phyloP scores from a whole-genome alignment of 2,888 invertebrate genomes.

The Apeira syringaria region DNA sequence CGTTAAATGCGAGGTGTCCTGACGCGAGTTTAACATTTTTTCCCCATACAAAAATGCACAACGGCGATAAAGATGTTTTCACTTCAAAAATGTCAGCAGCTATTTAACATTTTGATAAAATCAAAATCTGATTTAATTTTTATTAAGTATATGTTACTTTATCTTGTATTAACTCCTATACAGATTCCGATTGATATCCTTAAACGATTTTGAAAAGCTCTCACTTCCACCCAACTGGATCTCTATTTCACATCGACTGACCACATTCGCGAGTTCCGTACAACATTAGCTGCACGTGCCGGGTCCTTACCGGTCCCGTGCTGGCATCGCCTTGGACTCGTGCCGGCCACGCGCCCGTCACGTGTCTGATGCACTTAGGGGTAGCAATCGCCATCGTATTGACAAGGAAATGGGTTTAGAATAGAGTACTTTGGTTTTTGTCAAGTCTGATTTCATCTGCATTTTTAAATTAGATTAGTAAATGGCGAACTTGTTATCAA shows the following conservation, averaged over 20 bases:
- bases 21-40: too few species aligned
- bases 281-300: constrained; percentile 51
- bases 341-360: constrained; percentile 31
- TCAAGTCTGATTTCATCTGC: constrained; percentile 23
- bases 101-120: too few species aligned
- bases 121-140: too few species aligned
- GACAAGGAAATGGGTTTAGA: constrained; percentile 38
- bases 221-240: constrained; percentile 59
- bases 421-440: constrained; percentile 30
- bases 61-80: too few species aligned
- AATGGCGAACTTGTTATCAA: too few species aligned
- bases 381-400: constrained; percentile 53
- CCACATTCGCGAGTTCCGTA: constrained; percentile 53
- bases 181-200: background rate
- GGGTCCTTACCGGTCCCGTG: constrained; percentile 36
- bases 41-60: too few species aligned
- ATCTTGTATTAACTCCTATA: too few species aligned
- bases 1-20: too few species aligned
- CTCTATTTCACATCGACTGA: constrained; percentile 51
- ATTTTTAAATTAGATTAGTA: constrained; percentile 25
- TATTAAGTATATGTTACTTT: too few species aligned
- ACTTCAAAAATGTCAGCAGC: too few species aligned
- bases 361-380: constrained; percentile 36
- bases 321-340: constrained; percentile 33
- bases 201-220: constrained; percentile 22